A percentile compares a stretch with the other conserved stretches of the same genome.
Evolutionary conservation across 2,797 vertebrate genomes (phyloP).

Genomic region (Thripadectes ignobilis): DNA sequence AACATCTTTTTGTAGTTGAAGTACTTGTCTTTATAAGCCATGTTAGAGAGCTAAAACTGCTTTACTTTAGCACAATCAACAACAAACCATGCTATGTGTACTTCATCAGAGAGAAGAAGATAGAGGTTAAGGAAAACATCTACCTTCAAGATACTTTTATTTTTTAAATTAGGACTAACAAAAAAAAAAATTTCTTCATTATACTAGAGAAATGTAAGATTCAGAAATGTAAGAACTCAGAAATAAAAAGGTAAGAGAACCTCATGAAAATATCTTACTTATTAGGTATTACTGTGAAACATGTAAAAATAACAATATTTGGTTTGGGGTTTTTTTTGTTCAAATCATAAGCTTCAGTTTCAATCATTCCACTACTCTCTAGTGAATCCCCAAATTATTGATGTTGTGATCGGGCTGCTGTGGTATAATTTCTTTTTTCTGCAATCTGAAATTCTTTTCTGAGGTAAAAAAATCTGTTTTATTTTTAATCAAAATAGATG

Average conservation of each 20-base stretch:
- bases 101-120: background rate
- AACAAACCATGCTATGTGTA: accelerated
- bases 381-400: background rate
- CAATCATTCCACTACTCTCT: background rate
- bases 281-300: background rate
- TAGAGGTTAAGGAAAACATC: background rate
- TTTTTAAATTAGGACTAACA: background rate
- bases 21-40: background rate
- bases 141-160: background rate
- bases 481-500: background rate
- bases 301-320: background rate
- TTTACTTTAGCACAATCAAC: background rate
- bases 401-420: background rate
- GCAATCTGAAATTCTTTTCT: background rate
- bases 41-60: background rate
- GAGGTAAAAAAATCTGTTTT: background rate
- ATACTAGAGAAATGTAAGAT: background rate
- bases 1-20: background rate
- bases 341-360: background rate
- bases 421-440: background rate
- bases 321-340: background rate
- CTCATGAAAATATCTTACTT: background rate
- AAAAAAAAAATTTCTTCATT: background rate
- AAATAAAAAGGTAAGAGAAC: background rate
- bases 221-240: background rate